Conservation (phyloP, 2,888 invertebrate species). For the Acrobasis consociella region DNA sequence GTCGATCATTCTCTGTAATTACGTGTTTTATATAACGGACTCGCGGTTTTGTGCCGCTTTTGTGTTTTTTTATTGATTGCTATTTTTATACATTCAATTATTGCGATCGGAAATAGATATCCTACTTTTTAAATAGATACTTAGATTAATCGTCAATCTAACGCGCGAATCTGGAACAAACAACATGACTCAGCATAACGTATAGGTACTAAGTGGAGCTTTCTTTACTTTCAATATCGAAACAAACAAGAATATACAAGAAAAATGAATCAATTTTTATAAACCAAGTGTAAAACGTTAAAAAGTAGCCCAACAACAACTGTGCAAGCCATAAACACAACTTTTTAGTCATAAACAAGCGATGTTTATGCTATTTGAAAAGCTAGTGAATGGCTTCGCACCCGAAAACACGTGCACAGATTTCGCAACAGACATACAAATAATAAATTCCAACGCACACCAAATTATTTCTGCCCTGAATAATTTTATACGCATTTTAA, state of each 20-base stretch:
- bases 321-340: neutral
- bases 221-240: neutral
- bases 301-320: neutral
- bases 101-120: neutral
- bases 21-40: constrained; percentile 36
- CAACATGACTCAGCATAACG: neutral
- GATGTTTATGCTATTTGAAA: neutral
- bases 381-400: constrained; percentile 7
- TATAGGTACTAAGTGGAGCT: neutral
- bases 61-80: constrained; percentile 22
- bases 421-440: constrained; percentile 54
- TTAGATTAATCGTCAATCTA: neutral
- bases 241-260: no score
- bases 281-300: no score
- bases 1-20: constrained; percentile 35
- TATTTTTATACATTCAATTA: constrained; percentile 4
- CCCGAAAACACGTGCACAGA: constrained; percentile 62
- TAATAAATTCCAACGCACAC: constrained; percentile 62
- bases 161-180: neutral
- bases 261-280: no score
- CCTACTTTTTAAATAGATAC: neutral
- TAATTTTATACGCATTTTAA: constrained; percentile 82
- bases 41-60: constrained; percentile 29
- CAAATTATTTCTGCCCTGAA: constrained; percentile 79
- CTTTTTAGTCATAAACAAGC: constrained; percentile 3